Evolutionary conservation across 2,797 vertebrate genomes (phyloP), one percentile per base, ranked within the genome.

Genomic region (Nothura maculosa): DNA sequence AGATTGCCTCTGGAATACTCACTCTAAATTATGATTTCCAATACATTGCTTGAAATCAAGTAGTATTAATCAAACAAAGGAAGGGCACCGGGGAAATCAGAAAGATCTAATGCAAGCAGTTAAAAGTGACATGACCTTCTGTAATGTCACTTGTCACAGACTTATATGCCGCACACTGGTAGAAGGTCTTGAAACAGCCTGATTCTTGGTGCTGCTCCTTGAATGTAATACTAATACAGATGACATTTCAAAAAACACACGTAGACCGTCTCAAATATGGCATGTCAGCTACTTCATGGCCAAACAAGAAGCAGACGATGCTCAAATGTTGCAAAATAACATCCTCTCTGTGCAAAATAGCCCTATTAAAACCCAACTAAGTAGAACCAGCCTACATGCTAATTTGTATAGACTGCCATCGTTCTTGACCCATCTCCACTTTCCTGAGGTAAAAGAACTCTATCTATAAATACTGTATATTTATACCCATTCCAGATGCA

Each of bases 41-140:
- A 96, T 96, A 96, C 61, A 67, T 97, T 91, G 92, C 96, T 97
- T 96, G 96, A 98, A 97, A 98, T 97, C 96, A 97, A 97, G 93
- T 89, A 96, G 94, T 96, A 97, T 97, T 98, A 98, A 98, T 98
- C 97, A 98, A 98, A 98, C 97, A 97, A 98, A 64, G 81, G 97
- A 98, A 98, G 96, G 98, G 98, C 98, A 98, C 98, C 73, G 97
- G 98, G 99, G 99, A 99, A 99, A 99, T 99, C 99, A 99, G 98
- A 98, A 98, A 98, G 98, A 98, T 99, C 98, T 99, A 98, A 99
- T 98, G 98, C 98, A 99, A 98, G 98, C 98, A 99, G 98, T 99
- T 99, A 99, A 98, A 99, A 99, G 98, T 99, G 99, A 99, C 98
- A 98, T 98, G 99, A 99, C 99, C 99, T 99, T 99, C 99, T 98